Evolutionary conservation across 2,888 invertebrate genomes (phyloP).

Genomic region (Dryomyza anilis): DNA sequence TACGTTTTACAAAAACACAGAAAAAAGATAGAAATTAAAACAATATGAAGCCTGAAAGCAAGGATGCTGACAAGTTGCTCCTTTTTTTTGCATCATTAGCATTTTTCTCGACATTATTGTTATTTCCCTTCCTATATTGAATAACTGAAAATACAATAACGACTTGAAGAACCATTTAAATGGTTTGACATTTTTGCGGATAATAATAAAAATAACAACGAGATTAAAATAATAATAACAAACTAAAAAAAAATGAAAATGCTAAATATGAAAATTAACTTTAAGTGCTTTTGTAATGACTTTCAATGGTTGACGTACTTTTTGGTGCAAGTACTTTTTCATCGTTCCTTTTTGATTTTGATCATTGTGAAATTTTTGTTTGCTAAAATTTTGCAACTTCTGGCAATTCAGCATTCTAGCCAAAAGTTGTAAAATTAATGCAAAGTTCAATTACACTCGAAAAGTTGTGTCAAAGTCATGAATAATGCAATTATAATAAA

Average conservation of each 20-base stretch:
- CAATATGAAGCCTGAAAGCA: neutral
- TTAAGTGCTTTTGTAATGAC: constrained; percentile 2
- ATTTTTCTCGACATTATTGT: neutral
- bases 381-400: neutral
- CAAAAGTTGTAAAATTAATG: neutral
- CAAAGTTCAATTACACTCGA: neutral
- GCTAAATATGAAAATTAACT: constrained; percentile 1
- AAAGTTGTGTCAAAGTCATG: neutral
- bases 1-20: neutral
- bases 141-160: neutral
- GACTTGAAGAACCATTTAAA: neutral
- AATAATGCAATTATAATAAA: neutral
- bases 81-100: neutral
- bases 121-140: neutral
- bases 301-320: neutral
- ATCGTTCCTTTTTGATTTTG: neutral
- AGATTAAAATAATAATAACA: too few species aligned
- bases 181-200: neutral
- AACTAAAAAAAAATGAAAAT: too few species aligned
- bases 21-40: neutral
- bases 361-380: neutral
- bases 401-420: neutral
- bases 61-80: neutral
- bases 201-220: too few species aligned
- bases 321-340: neutral